Evolutionary conservation across 2,888 invertebrate genomes (phyloP).

Genomic region (Drosophila incognita): DNA sequence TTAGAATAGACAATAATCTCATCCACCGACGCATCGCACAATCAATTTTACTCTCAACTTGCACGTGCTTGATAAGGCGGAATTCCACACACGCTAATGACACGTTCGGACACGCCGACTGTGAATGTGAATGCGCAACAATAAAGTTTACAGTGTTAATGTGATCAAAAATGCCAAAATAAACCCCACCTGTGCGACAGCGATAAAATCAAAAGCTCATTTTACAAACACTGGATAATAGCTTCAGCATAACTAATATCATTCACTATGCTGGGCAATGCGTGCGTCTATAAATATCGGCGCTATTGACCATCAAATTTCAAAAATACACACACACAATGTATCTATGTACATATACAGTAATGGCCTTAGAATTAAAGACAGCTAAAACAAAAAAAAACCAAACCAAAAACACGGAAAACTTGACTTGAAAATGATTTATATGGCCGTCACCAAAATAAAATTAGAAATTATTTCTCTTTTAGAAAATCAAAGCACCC

Average conservation of each 20-base stretch:
- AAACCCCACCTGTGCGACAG: constrained; percentile 36
- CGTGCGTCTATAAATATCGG: constrained; percentile 55
- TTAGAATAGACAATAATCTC: constrained; percentile 24
- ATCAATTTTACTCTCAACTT: constrained; percentile 3
- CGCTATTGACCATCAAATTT: constrained; percentile 45
- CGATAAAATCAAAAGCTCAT: constrained; percentile 28
- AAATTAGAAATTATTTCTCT: not conserved
- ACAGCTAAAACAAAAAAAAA: not conserved
- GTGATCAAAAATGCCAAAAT: constrained; percentile 4
- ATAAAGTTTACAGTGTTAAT: constrained; percentile 19
- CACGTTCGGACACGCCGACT: constrained; percentile 39
- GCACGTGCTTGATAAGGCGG: constrained; percentile 59
- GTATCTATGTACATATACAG: not conserved
- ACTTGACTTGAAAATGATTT: not conserved
- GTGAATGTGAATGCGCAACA: constrained; percentile 21
- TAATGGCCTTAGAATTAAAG: not conserved
- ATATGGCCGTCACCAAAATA: not conserved
- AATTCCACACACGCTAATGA: constrained; percentile 21
- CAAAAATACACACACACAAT: constrained; percentile 18
- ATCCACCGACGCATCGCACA: constrained; percentile 11
- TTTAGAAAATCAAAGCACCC: not conserved
- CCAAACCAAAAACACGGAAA: not conserved
- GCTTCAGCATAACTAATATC: constrained; percentile 21
- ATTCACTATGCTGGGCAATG: constrained; percentile 14
- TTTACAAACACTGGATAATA: constrained; percentile 56